Conservation (phyloP, 2,888 invertebrate species). For the Patella depressa region DNA sequence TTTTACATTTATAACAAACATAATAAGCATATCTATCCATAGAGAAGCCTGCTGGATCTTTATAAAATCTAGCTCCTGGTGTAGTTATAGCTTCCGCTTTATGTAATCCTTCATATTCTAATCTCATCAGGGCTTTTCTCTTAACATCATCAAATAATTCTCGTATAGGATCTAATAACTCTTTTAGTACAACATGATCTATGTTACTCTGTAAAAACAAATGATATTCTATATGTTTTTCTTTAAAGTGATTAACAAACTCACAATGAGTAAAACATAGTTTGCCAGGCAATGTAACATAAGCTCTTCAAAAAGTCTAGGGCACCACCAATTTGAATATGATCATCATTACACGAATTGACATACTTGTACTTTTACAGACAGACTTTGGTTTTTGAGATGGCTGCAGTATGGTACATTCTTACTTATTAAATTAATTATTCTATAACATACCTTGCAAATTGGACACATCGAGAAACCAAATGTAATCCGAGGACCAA, state of each 20-base stretch:
- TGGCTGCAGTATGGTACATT: too few species aligned
- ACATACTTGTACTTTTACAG: too few species aligned
- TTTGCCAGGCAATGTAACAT: too few species aligned
- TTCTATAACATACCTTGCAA: conserved; percentile 81
- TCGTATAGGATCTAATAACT: conserved; percentile 85
- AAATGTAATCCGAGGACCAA: conserved; percentile 95
- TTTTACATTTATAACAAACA: conserved; percentile 92
- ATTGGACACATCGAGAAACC: conserved; percentile 96
- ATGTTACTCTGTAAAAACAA: conserved; percentile 76
- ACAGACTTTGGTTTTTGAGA: too few species aligned
- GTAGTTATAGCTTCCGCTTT: conserved; percentile 80
- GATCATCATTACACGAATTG: too few species aligned
- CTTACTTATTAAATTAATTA: background rate
- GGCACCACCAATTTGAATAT: too few species aligned
- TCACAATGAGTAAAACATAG: too few species aligned
- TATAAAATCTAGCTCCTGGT: conserved; percentile 80
- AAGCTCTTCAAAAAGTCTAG: too few species aligned
- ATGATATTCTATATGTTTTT: too few species aligned
- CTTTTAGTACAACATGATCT: conserved; percentile 84
- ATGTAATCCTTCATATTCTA: conserved; percentile 94
- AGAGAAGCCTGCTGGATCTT: conserved; percentile 89
- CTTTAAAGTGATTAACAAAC: too few species aligned
- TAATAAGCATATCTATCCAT: conserved; percentile 99
- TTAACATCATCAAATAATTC: conserved; percentile 89
- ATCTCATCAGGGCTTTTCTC: conserved; percentile 92